Conservation (phyloP, 2,113 vertebrate genomes). For the Phocoena phocoena region DNA sequence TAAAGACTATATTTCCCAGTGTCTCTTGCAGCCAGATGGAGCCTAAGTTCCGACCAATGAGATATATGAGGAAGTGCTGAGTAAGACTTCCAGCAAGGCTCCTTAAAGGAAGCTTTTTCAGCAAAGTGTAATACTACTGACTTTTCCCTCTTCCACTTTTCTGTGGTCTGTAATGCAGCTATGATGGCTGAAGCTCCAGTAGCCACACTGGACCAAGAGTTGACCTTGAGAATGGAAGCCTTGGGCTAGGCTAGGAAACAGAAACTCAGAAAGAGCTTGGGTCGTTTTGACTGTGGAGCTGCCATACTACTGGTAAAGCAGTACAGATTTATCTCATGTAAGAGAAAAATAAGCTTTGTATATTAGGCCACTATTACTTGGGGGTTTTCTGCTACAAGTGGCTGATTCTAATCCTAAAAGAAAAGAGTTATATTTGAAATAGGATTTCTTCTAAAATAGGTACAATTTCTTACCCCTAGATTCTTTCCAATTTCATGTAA, state of each 20-base stretch:
- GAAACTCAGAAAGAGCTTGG: background rate
- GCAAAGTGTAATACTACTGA: background rate
- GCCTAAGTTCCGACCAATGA: background rate
- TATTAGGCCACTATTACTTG: background rate
- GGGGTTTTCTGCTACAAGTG: background rate
- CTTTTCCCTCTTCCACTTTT: background rate
- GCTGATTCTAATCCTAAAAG: background rate
- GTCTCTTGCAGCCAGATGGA: background rate
- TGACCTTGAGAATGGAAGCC: background rate
- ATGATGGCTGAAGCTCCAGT: background rate
- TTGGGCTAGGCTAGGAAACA: background rate
- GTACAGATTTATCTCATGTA: background rate
- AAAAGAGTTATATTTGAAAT: background rate
- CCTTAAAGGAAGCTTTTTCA: background rate
- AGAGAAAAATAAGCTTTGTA: background rate
- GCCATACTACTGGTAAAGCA: background rate
- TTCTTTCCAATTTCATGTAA: background rate
- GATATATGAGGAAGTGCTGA: background rate
- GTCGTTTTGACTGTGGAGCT: background rate
- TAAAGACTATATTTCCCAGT: background rate
- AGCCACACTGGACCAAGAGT: background rate
- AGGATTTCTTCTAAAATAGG: background rate
- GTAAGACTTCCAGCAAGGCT: background rate
- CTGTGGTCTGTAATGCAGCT: background rate
- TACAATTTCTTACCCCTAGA: background rate